Evolutionary conservation across 2,888 invertebrate species (phyloP).

Genomic region (Morpho deidamia): DNA sequence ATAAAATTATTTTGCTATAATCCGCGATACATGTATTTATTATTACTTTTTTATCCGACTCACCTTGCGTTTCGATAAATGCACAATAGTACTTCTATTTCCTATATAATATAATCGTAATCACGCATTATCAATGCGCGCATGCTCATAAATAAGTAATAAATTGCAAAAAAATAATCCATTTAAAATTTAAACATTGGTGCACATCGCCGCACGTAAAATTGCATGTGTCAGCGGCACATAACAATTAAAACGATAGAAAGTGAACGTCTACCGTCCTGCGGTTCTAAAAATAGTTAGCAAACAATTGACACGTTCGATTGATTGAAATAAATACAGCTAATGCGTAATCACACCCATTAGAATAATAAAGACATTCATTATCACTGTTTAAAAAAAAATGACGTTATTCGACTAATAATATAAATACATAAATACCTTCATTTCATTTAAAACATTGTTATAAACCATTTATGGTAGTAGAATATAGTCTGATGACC

Average conservation of each 20-base stretch:
- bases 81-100: not conserved
- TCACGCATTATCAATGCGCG: constrained; percentile 5
- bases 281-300: constrained; percentile 58
- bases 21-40: too few relatives aligned
- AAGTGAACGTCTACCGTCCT: constrained; percentile 62
- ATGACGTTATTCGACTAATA: too few relatives aligned
- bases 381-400: not conserved
- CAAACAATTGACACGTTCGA: constrained; percentile 58
- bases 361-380: not conserved
- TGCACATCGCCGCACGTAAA: constrained; percentile 71
- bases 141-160: not conserved
- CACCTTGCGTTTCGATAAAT: not conserved
- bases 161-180: constrained; percentile 35
- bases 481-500: too few relatives aligned
- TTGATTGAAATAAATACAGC: constrained; percentile 34
- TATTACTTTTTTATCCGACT: too few relatives aligned
- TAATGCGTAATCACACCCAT: constrained; percentile 27
- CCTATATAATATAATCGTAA: constrained; percentile 1
- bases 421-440: too few relatives aligned
- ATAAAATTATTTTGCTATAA: too few relatives aligned
- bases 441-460: too few relatives aligned
- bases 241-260: constrained; percentile 76
- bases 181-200: constrained; percentile 54
- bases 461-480: too few relatives aligned
- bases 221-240: constrained; percentile 69